Base-by-base conservation (phyloP, 2,888 invertebrate species). In the Crepidodera aurea region DNA sequence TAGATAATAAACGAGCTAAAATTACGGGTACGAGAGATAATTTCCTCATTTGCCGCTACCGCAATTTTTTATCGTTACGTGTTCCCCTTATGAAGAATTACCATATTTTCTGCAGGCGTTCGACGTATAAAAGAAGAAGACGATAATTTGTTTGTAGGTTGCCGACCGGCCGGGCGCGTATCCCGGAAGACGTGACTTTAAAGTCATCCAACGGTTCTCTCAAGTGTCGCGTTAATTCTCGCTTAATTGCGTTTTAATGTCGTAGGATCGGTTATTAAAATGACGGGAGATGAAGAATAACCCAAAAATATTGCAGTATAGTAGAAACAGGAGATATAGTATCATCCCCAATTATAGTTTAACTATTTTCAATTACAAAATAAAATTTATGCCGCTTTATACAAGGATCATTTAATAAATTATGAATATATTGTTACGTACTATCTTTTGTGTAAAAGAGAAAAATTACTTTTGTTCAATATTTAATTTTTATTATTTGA, bases 41-140 rank as follows among this genome's bases (percentile, higher is more conserved):
- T 42, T 42, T 42, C n/a, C 42, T 19, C 42, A 42, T 42, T 42
- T 42, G 42, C 42, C 18, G 16, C 42, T 42, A 42, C 10, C 18
- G 18, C 42, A 19, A n/a, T 42, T 10, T n/a, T 19, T 42, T 42
- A 29, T 29, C 29, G 29, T 29, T 29, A 29, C 29, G 29, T n/a
- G n/a, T 42, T n/a, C 42, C 42, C 42, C 42, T 42, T 42, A 19
- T 19, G 19, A 42, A 5, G 19, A 42, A 42, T 42, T 19, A 16
- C 42, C 42, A 19, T 19, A 19, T 42, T 42, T 42, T 42, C 42
- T 19, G n/a, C 4, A 6, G n/a, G 16, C 42, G 42, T 19, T 42
- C 1, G 29, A 2, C 10, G 29, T 8, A 8, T n/a, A 19, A 19
- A n/a, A 42, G 19, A n/a, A 42, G n/a, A n/a, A n/a, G 42, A 16